phyloP scores from a whole-genome alignment of 2,888 invertebrate species.

The Drosophila setosimentum region DNA sequence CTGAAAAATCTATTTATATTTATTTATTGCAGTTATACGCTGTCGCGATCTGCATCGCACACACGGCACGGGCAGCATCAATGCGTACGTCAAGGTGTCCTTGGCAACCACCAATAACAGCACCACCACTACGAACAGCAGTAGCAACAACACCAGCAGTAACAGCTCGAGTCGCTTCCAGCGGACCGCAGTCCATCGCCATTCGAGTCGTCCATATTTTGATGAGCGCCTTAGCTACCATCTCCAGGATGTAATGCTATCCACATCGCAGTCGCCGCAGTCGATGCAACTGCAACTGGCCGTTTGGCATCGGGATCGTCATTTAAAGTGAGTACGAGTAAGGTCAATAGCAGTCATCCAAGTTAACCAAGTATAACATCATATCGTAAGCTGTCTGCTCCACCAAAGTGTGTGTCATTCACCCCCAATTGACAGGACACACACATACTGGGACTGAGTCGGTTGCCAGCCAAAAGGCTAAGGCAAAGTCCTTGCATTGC shows the following conservation, averaged over 20 bases:
- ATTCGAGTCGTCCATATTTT: conserved; percentile 92
- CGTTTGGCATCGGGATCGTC: conserved; percentile 94
- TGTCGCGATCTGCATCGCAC: conserved; percentile 90
- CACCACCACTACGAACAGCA: neutral
- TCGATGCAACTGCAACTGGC: conserved; percentile 88
- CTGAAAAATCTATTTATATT: neutral
- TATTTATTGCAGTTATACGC: conserved; percentile 88
- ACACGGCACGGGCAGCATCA: conserved; percentile 88
- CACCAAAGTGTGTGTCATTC: conserved; percentile 59
- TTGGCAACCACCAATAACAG: conserved; percentile 48
- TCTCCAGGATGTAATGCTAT: conserved; percentile 32
- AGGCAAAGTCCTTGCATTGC: conserved; percentile 6
- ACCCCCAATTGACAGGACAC: conserved; percentile 52
- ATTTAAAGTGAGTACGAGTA: conserved; percentile 90
- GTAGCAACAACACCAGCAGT: neutral
- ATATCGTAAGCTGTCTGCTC: conserved; percentile 22
- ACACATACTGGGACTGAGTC: neutral
- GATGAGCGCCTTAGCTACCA: conserved; percentile 91
- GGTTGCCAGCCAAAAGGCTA: conserved; percentile 47
- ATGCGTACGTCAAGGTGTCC: conserved; percentile 86
- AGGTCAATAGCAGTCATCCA: conserved; percentile 68
- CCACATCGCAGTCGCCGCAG: neutral
- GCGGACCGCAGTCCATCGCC: conserved; percentile 92
- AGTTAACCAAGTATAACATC: conserved; percentile 8
- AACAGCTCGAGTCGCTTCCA: conserved; percentile 86